phyloP scores from a whole-genome alignment of 1,140 invertebrate species.

The Doryteuthis pealeii region DNA sequence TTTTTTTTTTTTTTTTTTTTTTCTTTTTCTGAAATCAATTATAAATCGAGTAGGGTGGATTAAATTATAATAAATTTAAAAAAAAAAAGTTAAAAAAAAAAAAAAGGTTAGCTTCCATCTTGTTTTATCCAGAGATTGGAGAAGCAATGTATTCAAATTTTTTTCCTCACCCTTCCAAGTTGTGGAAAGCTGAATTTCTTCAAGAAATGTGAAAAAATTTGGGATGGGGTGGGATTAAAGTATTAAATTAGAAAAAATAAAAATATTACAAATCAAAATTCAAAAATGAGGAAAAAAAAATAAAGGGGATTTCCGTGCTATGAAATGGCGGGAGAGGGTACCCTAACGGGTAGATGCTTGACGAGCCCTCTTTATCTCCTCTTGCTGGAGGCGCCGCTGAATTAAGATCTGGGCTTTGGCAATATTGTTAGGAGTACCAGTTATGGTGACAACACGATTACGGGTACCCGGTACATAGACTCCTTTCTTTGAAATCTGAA shows the following conservation, averaged over 20 bases:
- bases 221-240: too few species aligned
- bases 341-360: slow-evolving; percentile 52
- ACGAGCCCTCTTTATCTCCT: slow-evolving; percentile 85
- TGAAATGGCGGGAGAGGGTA: slow-evolving; percentile 1
- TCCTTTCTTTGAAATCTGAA: slow-evolving; percentile 98
- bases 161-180: neutral
- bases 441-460: slow-evolving; percentile 95
- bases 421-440: slow-evolving; percentile 83
- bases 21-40: too few species aligned
- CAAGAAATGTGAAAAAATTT: too few species aligned
- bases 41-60: too few species aligned
- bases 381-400: slow-evolving; percentile 91
- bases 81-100: slow-evolving; percentile 3
- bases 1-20: too few species aligned
- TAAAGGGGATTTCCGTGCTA: slow-evolving; percentile 1
- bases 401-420: slow-evolving; percentile 89
- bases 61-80: neutral
- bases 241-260: too few species aligned
- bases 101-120: slow-evolving; percentile 4
- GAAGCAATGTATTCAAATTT: slow-evolving; percentile 2
- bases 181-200: neutral
- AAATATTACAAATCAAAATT: too few species aligned
- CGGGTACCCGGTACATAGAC: slow-evolving; percentile 93
- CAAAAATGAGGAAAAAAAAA: neutral
- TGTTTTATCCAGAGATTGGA: slow-evolving; percentile 3